phyloP scores from a whole-genome alignment of 2,113 vertebrate species.

The Petroica traversi region DNA sequence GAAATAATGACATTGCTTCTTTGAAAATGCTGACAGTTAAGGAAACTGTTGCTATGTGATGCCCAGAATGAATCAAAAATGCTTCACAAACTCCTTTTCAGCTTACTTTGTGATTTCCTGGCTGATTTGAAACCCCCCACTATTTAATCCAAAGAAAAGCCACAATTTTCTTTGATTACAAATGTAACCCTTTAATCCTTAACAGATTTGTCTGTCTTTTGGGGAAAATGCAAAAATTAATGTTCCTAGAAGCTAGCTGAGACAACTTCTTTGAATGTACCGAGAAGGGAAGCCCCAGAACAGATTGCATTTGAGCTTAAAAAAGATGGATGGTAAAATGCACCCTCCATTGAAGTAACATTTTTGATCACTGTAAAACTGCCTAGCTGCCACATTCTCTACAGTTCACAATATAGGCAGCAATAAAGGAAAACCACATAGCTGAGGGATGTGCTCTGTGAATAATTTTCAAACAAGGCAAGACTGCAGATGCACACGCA shows the following conservation, averaged over 20 bases:
- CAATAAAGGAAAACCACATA: background rate
- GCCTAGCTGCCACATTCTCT: background rate
- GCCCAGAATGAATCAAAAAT: constrained; percentile 38
- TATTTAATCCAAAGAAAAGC: constrained; percentile 37
- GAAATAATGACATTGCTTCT: constrained; percentile 10
- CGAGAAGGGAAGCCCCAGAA: background rate
- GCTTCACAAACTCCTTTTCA: constrained; percentile 38
- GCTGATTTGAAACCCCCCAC: constrained; percentile 30
- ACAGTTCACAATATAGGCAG: background rate
- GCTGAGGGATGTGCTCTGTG: background rate
- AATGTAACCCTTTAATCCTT: background rate
- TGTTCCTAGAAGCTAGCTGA: constrained; percentile 7
- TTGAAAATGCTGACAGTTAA: constrained; percentile 12
- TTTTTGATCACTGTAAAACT: background rate
- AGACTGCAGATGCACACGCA: background rate
- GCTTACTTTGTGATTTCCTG: constrained; percentile 32
- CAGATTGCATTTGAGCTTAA: background rate
- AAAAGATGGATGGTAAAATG: background rate
- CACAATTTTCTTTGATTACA: constrained; percentile 40
- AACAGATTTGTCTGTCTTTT: constrained; percentile 10
- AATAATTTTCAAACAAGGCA: background rate
- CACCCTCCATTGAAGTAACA: background rate
- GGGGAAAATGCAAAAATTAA: background rate
- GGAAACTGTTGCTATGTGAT: constrained; percentile 39
- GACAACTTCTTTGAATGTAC: background rate